phyloP scores from a whole-genome alignment of 2,797 vertebrate species.

The Clarias pachynema region DNA sequence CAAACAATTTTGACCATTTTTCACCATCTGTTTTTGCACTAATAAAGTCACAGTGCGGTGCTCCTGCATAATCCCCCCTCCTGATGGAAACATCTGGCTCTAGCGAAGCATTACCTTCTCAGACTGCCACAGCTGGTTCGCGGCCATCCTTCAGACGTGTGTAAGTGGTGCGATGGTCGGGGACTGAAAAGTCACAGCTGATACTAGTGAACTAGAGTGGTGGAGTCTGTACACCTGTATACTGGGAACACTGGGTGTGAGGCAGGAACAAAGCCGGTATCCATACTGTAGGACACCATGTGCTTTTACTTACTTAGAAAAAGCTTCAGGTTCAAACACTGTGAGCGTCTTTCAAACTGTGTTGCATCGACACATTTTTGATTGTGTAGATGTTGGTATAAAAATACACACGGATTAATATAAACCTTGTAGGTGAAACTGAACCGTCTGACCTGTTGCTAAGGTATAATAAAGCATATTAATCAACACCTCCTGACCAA shows the following conservation, averaged over 20 bases:
- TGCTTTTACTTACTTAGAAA: background rate
- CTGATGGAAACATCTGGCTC: slow-evolving; percentile 7
- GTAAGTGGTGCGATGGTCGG: background rate
- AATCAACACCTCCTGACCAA: background rate
- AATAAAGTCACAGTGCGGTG: slow-evolving; percentile 4
- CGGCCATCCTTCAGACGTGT: background rate
- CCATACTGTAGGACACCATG: too few relatives aligned
- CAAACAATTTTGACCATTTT: background rate
- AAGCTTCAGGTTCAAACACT: background rate
- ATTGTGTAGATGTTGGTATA: background rate
- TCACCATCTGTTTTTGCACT: slow-evolving; percentile 1
- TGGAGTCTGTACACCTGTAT: background rate
- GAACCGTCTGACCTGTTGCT: background rate
- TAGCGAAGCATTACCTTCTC: background rate
- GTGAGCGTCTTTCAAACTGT: background rate
- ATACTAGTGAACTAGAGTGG: background rate
- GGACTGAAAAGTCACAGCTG: background rate
- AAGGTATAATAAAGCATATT: background rate
- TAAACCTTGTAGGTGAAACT: background rate
- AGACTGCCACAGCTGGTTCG: slow-evolving; percentile 6
- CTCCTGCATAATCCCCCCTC: slow-evolving; percentile 6
- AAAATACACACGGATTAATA: background rate
- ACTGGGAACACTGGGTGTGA: background rate
- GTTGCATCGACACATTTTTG: background rate
- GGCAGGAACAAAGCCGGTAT: background rate